Conservation (phyloP, 2,888 invertebrate genomes). For the Mythimna albipuncta region DNA sequence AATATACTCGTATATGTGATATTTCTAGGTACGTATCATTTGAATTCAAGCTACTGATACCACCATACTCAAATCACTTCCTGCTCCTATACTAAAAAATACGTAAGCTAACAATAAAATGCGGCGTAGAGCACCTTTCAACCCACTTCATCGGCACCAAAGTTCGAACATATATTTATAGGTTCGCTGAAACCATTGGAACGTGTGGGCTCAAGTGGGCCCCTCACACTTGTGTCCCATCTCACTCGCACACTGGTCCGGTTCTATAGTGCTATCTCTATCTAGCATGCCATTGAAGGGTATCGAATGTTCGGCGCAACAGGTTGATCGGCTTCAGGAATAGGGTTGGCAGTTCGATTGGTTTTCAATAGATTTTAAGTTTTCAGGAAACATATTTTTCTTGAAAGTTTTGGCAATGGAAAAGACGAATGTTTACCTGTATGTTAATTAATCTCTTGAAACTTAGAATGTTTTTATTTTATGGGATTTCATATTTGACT, state of each 20-base stretch:
- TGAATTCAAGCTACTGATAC: too few relatives aligned
- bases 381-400: not conserved
- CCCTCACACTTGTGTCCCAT: conserved; percentile 78
- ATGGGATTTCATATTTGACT: too few relatives aligned
- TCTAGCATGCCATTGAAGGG: conserved; percentile 86
- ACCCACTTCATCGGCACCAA: conserved; percentile 68
- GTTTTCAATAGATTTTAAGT: conserved; percentile 61
- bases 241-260: conserved; percentile 66
- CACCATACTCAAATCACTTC: too few relatives aligned
- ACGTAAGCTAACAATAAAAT: not conserved
- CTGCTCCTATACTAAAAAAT: not conserved
- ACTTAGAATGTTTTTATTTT: too few relatives aligned
- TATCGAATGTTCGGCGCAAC: conserved; percentile 90
- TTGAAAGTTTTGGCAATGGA: not conserved
- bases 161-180: conserved; percentile 88
- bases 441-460: not conserved
- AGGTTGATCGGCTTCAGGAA: conserved; percentile 86
- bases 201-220: conserved; percentile 86
- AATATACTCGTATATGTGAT: too few relatives aligned
- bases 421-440: too few relatives aligned
- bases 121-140: conserved; percentile 76
- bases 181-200: conserved; percentile 86
- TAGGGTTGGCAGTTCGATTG: conserved; percentile 85
- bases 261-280: conserved; percentile 66
- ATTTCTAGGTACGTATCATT: too few relatives aligned